Base-by-base conservation (phyloP, 2,797 vertebrate species). In the Gephyroberyx darwinii region DNA sequence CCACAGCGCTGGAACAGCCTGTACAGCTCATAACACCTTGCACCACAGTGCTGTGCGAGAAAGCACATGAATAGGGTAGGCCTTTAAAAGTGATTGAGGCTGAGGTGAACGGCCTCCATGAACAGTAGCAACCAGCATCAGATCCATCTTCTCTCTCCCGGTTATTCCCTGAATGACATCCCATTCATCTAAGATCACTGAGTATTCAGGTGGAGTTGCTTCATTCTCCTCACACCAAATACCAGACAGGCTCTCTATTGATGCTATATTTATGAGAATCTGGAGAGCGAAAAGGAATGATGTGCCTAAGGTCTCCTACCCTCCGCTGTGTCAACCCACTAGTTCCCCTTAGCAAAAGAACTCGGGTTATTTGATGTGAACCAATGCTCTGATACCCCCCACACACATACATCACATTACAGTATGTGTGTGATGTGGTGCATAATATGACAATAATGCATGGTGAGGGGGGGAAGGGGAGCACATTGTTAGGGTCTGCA, bases 241-340 rank as follows among this genome's bases (percentile, higher is more conserved):
- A 65, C 69, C 81, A 87, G 82, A 78, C 84, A 85, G 78, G 50
- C 56, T 79, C 78, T 70, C 70, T 76, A 89, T 89, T 92, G 86
- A 93, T 93, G 87, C 81, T 90, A 90, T 89, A 92, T 93, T 93
- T 92, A 92, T 92, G 83, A 90, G 75, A 81, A 61, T 68, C 54
- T 78, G 82, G 71, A 45, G 75, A 79, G 79, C 78, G 74, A 83
- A 84, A 90, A 74, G 66, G 66, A 75, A 81, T 83, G 81, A 83
- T 74, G 74, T 57, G 84, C 76, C 62, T 84, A 78, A 63, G 79
- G 78, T 87, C 78, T 86, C 59, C 75, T 71, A 61, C 71, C 78
- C 71, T 75, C 69, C 66, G 72, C 37, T n/a, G 67, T 80, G 84
- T 81, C 77, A 84, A 61, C 77, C 62, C 71, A 54, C 48, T 55